Evolutionary conservation across 2,888 invertebrate genomes (phyloP).

Genomic region (Dendrolimus houi): DNA sequence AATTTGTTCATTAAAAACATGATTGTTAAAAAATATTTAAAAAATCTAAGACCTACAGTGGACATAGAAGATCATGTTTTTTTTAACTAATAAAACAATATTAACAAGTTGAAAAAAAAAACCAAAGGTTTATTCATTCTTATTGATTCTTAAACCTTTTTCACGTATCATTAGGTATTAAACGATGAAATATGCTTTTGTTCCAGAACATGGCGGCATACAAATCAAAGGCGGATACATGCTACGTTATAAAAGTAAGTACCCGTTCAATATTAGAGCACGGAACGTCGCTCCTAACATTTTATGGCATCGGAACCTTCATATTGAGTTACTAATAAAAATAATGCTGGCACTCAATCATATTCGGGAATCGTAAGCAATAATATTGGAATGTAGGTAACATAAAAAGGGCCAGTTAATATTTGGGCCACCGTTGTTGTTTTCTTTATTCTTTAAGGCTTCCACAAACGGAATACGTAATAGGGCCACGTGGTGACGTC

Average conservation of each 20-base stretch:
- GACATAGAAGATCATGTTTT: too few species aligned
- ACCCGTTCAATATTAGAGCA: background rate
- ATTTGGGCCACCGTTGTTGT: background rate
- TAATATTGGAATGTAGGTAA: slow-evolving; percentile 5
- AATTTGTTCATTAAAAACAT: too few species aligned
- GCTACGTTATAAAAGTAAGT: slow-evolving; percentile 86
- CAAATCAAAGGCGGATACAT: slow-evolving; percentile 87
- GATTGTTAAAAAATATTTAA: too few species aligned
- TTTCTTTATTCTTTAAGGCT: background rate
- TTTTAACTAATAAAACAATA: too few species aligned
- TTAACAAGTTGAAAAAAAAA: too few species aligned
- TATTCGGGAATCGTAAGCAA: slow-evolving; percentile 5
- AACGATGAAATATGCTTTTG: slow-evolving; percentile 16
- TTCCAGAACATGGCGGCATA: slow-evolving; percentile 79
- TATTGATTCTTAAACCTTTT: too few species aligned
- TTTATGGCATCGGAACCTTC: slow-evolving; percentile 3
- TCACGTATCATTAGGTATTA: too few species aligned
- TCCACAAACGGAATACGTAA: too few species aligned
- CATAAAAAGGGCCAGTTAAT: slow-evolving; percentile 6
- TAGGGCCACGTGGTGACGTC: too few species aligned
- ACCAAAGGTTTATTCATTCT: too few species aligned
- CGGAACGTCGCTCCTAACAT: background rate
- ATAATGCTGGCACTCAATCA: slow-evolving; percentile 3
- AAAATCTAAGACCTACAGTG: too few species aligned
- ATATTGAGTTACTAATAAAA: slow-evolving; percentile 3